These are phyloP conservation scores for Hippolais icterina DNA, from an alignment of 2,113 vertebrate species.

Conservation along the genomic window DNA sequence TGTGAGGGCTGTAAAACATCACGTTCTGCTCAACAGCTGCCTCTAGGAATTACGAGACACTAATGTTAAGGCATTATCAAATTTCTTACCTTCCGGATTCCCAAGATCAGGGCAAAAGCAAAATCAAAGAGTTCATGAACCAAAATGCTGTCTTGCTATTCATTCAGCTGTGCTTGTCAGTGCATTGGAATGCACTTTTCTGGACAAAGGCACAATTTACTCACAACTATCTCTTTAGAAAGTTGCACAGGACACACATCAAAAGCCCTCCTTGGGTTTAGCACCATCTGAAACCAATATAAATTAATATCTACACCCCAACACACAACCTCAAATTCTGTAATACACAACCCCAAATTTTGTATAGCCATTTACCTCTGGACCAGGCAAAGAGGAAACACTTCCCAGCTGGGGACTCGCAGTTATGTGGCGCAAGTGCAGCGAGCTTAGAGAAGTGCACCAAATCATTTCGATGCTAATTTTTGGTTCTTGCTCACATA, in stretches of 20 bases:
- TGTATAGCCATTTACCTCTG: background rate
- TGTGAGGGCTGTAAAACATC: background rate
- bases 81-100: background rate
- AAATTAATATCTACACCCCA: background rate
- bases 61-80: background rate
- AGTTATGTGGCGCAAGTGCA: accelerated
- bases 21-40: background rate
- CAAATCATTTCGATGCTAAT: background rate
- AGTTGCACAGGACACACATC: background rate
- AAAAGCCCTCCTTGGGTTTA: background rate
- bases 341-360: background rate
- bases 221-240: background rate
- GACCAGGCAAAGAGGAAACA: background rate
- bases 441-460: background rate
- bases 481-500: background rate
- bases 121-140: background rate
- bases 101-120: background rate
- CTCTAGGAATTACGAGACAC: background rate
- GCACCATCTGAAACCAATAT: background rate
- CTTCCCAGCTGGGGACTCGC: accelerated
- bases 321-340: background rate
- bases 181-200: background rate
- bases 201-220: background rate
- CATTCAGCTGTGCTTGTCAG: background rate
- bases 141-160: background rate